These are phyloP conservation scores for Aphyosemion australe DNA, from an alignment of 2,113 vertebrate genomes.

Conservation along the genomic window DNA sequence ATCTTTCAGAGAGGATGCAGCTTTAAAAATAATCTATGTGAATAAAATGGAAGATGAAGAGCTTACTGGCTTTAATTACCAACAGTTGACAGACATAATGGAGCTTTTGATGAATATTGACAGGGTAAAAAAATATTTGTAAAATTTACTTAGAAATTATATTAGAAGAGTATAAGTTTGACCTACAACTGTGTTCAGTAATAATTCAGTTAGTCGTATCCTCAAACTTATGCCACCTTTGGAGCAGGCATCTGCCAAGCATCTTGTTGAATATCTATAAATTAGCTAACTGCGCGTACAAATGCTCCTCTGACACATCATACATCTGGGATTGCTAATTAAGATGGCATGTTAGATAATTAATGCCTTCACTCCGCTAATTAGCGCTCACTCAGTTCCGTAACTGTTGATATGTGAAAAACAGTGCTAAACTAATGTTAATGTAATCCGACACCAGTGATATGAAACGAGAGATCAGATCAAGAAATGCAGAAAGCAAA, in stretches of 20 bases:
- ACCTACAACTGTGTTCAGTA: not conserved
- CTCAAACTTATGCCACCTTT: conserved; percentile 26
- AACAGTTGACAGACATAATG: conserved; percentile 26
- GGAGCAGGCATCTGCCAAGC: conserved; percentile 28
- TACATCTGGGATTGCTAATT: conserved; percentile 78
- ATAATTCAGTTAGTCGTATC: not conserved
- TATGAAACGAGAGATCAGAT: not conserved
- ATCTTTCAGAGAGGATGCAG: conserved; percentile 33
- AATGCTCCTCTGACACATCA: conserved; percentile 68
- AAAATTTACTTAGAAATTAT: not conserved
- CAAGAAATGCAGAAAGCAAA: too few relatives aligned
- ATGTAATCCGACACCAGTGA: conserved; percentile 35
- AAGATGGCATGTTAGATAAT: conserved; percentile 80
- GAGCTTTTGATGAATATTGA: conserved; percentile 17
- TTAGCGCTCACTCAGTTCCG: conserved; percentile 77
- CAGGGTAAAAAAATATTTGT: too few relatives aligned
- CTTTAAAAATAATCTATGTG: conserved; percentile 31
- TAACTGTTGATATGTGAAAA: conserved; percentile 65
- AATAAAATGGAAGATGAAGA: conserved; percentile 34
- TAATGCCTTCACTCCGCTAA: conserved; percentile 75
- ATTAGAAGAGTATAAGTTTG: not conserved
- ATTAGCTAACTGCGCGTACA: conserved; percentile 76
- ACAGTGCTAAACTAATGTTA: conserved; percentile 63
- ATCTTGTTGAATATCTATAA: conserved; percentile 67
- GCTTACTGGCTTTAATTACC: conserved; percentile 43